phyloP scores from a whole-genome alignment of 1,140 invertebrate genomes.

The Idris sp. region DNA sequence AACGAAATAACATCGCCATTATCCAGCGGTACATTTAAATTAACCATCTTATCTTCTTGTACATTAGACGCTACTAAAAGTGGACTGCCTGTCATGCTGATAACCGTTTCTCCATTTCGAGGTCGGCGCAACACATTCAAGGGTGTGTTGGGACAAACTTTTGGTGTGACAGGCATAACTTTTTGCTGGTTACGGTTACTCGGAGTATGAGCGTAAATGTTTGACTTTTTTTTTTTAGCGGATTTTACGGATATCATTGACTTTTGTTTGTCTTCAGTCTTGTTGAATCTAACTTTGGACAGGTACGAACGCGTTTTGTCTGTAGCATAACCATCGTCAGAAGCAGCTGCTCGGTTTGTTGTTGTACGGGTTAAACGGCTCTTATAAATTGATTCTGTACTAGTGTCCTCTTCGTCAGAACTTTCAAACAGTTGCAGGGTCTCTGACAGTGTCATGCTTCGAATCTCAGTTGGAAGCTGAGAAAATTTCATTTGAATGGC shows the following conservation, averaged over 20 bases:
- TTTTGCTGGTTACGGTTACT: conserved; percentile 20
- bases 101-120: conserved; percentile 82
- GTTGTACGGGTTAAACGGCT: too few species aligned
- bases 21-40: conserved; percentile 81
- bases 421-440: not conserved
- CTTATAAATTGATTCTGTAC: conserved; percentile 28
- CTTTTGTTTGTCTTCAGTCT: conserved; percentile 51
- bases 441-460: conserved; percentile 23
- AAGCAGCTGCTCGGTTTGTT: conserved; percentile 10
- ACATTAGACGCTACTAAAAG: conserved; percentile 78
- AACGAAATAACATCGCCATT: conserved; percentile 82
- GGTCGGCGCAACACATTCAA: conserved; percentile 81
- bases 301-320: conserved; percentile 43
- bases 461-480: conserved; percentile 32
- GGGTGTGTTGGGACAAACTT: conserved; percentile 80
- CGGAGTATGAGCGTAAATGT: conserved; percentile 67
- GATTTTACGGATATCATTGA: conserved; percentile 49
- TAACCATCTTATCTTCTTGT: conserved; percentile 78
- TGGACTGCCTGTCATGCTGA: conserved; percentile 83
- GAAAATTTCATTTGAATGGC: conserved; percentile 26
- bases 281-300: conserved; percentile 29
- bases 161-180: conserved; percentile 70
- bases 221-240: conserved; percentile 35
- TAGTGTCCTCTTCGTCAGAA: conserved; percentile 16
- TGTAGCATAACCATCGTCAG: conserved; percentile 69